Evolutionary conservation across 92 coral and sea anemone species (phyloP).

Genomic region (Siderastrea radians): DNA sequence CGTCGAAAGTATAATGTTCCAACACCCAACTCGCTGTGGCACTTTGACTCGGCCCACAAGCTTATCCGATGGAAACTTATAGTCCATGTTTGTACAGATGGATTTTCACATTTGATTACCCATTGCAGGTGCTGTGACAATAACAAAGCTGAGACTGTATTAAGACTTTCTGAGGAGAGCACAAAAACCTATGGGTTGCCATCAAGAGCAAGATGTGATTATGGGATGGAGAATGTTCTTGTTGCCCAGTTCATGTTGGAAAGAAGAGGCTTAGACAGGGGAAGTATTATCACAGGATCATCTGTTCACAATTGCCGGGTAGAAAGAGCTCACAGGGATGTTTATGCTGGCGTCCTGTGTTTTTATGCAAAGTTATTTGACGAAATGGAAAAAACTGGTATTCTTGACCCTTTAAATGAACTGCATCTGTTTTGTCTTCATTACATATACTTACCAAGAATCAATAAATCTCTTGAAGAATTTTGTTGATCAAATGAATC

Average conservation of each 20-base stretch:
- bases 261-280: slow-evolving; percentile 52
- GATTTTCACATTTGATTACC: slow-evolving; percentile 59
- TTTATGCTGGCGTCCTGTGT: slow-evolving; percentile 56
- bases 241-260: slow-evolving; percentile 62
- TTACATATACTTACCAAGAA: slow-evolving; percentile 26
- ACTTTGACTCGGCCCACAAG: slow-evolving; percentile 75
- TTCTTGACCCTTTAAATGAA: slow-evolving; percentile 53
- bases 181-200: slow-evolving; percentile 58
- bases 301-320: slow-evolving; percentile 65
- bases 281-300: slow-evolving; percentile 52
- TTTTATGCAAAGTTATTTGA: slow-evolving; percentile 50
- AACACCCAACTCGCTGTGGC: slow-evolving; percentile 73
- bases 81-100: slow-evolving; percentile 76
- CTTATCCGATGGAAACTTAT: slow-evolving; percentile 71
- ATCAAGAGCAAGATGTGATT: slow-evolving; percentile 61
- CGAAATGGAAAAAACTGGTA: slow-evolving; percentile 23
- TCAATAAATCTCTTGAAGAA: slow-evolving; percentile 48
- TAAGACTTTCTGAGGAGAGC: slow-evolving; percentile 51
- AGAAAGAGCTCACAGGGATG: slow-evolving; percentile 52
- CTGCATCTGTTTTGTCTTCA: slow-evolving; percentile 20
- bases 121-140: slow-evolving; percentile 62
- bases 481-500: slow-evolving; percentile 23
- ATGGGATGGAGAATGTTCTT: slow-evolving; percentile 46
- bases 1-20: slow-evolving; percentile 77
- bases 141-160: slow-evolving; percentile 72